These are phyloP conservation scores for Acleris emargana DNA, from an alignment of 2,888 invertebrate species.

Conservation along the genomic window DNA sequence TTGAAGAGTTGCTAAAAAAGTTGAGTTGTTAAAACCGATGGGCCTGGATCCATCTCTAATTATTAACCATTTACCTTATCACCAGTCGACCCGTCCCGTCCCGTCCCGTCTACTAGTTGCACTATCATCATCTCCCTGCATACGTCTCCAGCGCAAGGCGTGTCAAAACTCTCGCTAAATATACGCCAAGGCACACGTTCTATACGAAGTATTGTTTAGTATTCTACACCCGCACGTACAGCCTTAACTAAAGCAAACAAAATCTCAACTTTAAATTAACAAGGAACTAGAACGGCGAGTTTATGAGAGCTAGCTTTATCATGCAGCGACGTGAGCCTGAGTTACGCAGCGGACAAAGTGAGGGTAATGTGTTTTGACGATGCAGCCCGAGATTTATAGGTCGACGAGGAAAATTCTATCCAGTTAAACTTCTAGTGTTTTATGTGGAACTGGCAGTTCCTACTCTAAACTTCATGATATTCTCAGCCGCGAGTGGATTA, in stretches of 20 bases:
- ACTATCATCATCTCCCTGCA: conserved; percentile 11
- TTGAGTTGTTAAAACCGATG: no score
- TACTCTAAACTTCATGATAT: conserved; percentile 7
- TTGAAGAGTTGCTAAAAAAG: no score
- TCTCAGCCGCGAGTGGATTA: conserved; percentile 7
- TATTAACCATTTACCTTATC: no score
- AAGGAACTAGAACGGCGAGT: conserved; percentile 33
- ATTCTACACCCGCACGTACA: conserved; percentile 10
- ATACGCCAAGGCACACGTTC: not conserved
- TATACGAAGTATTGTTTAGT: conserved; percentile 4
- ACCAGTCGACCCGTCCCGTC: no score
- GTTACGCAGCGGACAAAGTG: conserved; percentile 46
- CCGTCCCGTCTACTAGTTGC: not conserved
- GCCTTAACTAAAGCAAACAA: conserved; percentile 31
- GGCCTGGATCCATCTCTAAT: no score
- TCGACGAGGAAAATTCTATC: conserved; percentile 34
- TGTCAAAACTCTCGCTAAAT: conserved; percentile 1
- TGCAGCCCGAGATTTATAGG: conserved; percentile 36
- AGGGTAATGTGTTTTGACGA: conserved; percentile 51
- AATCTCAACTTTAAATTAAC: conserved; percentile 36
- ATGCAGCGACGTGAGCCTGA: conserved; percentile 21
- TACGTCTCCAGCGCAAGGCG: not conserved
- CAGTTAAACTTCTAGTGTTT: conserved; percentile 19
- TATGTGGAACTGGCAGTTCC: conserved; percentile 14
- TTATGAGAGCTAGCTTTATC: conserved; percentile 32